phyloP scores from a whole-genome alignment of 2,113 vertebrate genomes.

The Ceyx cyanopectus region DNA sequence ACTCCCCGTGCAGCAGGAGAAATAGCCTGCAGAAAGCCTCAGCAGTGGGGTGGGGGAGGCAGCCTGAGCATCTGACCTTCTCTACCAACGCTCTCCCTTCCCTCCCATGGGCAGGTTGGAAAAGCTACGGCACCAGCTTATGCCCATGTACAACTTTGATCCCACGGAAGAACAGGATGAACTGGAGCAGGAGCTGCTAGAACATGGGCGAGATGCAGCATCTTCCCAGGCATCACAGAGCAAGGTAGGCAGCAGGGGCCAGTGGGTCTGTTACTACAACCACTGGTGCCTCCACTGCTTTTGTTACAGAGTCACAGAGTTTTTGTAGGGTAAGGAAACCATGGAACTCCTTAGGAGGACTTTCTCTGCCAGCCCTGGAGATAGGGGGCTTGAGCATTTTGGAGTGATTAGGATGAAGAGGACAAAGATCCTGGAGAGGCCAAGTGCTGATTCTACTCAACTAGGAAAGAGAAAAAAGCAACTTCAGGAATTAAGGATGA shows the following conservation, averaged over 20 bases:
- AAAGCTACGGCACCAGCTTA: conserved; percentile 96
- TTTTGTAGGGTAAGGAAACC: not conserved
- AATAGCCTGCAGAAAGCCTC: not conserved
- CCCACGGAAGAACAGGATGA: conserved; percentile 97
- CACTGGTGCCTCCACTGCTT: not conserved
- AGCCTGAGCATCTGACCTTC: not conserved
- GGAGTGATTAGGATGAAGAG: not conserved
- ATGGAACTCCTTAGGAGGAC: not conserved
- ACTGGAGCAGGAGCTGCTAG: conserved; percentile 95
- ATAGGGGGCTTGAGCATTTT: not conserved
- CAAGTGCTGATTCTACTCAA: not conserved
- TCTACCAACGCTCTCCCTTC: not conserved
- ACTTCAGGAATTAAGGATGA: not conserved
- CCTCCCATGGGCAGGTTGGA: conserved; percentile 84
- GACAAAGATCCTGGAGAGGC: not conserved
- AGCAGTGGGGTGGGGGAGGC: not conserved
- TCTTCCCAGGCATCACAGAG: conserved; percentile 65
- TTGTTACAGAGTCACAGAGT: not conserved
- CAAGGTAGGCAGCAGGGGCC: conserved; percentile 49
- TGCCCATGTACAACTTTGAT: conserved; percentile 99
- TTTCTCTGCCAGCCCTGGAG: not conserved
- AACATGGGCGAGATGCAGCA: conserved; percentile 88
- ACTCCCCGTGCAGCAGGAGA: not conserved
- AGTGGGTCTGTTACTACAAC: not conserved
- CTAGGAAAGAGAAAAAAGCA: not conserved